Percentiles rank a stretch among this genome's conserved stretches.
phyloP scores from a whole-genome alignment of 2,797 vertebrate species.

The Pelobates cultripes region DNA sequence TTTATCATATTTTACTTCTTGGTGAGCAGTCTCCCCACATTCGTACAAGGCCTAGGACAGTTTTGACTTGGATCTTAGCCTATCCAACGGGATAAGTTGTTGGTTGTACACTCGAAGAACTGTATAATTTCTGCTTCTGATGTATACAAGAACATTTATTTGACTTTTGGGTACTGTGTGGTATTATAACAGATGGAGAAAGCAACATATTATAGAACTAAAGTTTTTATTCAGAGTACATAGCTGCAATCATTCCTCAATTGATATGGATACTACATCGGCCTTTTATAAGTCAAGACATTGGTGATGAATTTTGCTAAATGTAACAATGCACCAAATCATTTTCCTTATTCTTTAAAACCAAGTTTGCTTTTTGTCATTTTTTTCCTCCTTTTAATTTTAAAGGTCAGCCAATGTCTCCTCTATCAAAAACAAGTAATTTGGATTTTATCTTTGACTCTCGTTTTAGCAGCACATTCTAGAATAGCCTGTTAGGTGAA shows the following conservation, averaged over 20 bases:
- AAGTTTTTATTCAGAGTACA: not conserved
- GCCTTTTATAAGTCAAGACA: slow-evolving; percentile 26
- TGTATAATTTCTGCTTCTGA: not conserved
- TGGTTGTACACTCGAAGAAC: not conserved
- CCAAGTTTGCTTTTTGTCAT: not conserved
- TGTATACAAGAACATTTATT: not conserved
- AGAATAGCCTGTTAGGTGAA: slow-evolving; percentile 36
- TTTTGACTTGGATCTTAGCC: too few species aligned
- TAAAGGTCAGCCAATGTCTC: slow-evolving; percentile 45
- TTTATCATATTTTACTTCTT: too few species aligned
- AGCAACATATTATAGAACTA: not conserved
- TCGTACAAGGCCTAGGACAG: too few species aligned
- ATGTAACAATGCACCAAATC: not conserved
- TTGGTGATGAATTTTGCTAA: not conserved
- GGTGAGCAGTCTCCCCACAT: too few species aligned
- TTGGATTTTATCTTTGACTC: slow-evolving; percentile 38
- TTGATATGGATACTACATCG: not conserved
- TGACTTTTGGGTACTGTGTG: not conserved
- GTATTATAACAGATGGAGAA: not conserved
- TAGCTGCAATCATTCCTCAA: not conserved
- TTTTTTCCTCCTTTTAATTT: slow-evolving; percentile 37
- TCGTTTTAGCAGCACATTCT: slow-evolving; percentile 25
- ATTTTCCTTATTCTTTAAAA: not conserved
- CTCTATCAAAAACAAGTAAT: slow-evolving; percentile 34
- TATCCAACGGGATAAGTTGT: too few species aligned